Conservation (phyloP, 2,113 vertebrate species). For the Mus musculus region DNA sequence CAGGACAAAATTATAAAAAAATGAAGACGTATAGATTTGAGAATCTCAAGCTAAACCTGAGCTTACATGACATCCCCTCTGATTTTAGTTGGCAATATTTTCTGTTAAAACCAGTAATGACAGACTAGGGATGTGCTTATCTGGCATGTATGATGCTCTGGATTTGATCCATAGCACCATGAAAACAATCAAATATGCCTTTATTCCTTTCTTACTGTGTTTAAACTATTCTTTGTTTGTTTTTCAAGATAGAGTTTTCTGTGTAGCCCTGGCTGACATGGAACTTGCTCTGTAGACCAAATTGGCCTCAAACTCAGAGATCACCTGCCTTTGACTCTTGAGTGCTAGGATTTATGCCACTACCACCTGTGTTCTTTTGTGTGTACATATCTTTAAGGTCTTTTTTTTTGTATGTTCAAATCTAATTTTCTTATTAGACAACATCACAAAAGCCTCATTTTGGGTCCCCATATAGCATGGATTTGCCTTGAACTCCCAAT, state of each 20-base stretch:
- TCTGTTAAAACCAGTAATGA: neutral
- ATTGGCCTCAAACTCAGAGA: neutral
- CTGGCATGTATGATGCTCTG: neutral
- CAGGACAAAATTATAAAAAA: neutral
- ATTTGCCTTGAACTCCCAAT: neutral
- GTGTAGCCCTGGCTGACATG: neutral
- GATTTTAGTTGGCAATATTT: neutral
- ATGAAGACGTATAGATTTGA: neutral
- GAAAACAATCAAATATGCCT: neutral
- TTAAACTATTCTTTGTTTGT: neutral
- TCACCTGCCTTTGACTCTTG: neutral
- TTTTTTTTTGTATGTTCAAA: too few species aligned
- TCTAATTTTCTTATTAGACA: too few species aligned
- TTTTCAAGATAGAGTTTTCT: neutral
- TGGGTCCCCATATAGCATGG: neutral
- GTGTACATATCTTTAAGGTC: too few species aligned
- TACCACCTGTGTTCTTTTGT: neutral
- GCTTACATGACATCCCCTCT: neutral
- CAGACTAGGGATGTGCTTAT: neutral
- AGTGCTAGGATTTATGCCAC: neutral
- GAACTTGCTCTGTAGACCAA: neutral
- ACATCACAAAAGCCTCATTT: too few species aligned
- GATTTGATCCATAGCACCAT: neutral
- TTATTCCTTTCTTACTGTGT: neutral
- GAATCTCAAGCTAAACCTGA: neutral